Evolutionary conservation across 2,888 invertebrate species (phyloP).

Genomic region (Ornithoptera priamus): DNA sequence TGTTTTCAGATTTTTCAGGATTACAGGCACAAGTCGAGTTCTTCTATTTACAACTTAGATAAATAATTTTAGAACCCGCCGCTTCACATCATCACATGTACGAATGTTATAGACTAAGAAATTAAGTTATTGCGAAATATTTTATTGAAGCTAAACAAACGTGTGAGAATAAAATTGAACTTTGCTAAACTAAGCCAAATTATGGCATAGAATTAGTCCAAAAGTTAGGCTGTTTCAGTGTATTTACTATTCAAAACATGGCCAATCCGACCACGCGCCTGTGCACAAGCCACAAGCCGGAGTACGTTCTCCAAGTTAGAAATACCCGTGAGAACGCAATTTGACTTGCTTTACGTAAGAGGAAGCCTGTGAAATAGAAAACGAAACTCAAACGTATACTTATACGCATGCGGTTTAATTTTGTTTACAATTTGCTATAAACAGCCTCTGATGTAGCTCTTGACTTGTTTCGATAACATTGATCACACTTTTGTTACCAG

Average conservation of each 20-base stretch:
- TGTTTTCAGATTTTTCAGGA: too few species aligned
- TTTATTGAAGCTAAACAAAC: too few species aligned
- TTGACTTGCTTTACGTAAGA: constrained; percentile 14
- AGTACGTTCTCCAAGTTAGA: constrained; percentile 20
- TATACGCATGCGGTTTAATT: not conserved
- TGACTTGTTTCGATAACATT: too few species aligned
- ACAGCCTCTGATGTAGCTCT: not conserved
- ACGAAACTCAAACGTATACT: not conserved
- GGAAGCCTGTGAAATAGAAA: constrained; percentile 9
- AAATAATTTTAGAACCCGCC: too few species aligned
- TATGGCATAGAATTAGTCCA: not conserved
- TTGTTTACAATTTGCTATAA: not conserved
- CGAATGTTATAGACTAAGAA: too few species aligned
- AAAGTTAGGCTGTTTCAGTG: not conserved
- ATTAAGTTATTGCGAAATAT: too few species aligned
- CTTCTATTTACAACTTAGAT: too few species aligned
- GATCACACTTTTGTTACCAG: too few species aligned
- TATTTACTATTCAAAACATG: constrained; percentile 12
- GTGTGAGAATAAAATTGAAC: too few species aligned
- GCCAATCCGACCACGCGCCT: constrained; percentile 5
- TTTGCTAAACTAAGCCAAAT: too few species aligned
- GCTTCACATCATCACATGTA: too few species aligned
- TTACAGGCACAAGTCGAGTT: too few species aligned
- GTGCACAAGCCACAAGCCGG: constrained; percentile 20
- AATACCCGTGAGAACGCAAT: constrained; percentile 26